Conservation (phyloP, 2,888 invertebrate species). For the Drosophila mimetica region DNA sequence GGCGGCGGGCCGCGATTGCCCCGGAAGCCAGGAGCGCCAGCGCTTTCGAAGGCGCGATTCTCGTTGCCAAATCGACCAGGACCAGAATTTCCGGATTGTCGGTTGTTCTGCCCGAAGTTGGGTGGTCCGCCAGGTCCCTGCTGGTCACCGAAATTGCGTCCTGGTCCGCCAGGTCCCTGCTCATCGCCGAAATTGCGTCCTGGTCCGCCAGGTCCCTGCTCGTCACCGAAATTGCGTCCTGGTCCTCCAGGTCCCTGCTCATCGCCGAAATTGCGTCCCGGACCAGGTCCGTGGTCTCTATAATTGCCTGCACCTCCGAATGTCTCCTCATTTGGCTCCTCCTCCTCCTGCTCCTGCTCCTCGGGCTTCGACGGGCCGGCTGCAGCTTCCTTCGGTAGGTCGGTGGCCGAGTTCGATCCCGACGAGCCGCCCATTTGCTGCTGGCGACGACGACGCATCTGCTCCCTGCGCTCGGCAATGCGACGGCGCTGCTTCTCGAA, state of each 20-base stretch:
- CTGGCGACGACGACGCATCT: constrained; percentile 88
- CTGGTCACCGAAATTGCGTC: too few species aligned
- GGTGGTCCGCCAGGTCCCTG: too few species aligned
- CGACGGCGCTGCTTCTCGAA: constrained; percentile 94
- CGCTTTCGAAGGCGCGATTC: neutral
- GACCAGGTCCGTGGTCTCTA: neutral
- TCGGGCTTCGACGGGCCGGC: neutral
- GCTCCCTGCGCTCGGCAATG: constrained; percentile 91
- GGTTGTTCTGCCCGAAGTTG: neutral
- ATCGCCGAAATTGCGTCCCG: neutral
- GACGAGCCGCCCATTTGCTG: constrained; percentile 33
- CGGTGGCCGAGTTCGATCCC: neutral
- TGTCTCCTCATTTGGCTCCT: neutral
- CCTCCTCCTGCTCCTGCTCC: neutral
- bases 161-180: too few species aligned
- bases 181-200: too few species aligned
- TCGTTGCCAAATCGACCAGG: neutral
- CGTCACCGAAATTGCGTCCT: neutral
- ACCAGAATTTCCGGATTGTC: neutral
- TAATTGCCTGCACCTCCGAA: neutral
- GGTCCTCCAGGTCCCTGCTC: neutral
- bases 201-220: too few species aligned
- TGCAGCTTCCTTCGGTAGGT: neutral
- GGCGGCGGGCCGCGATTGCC: constrained; percentile 6
- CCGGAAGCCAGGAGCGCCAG: neutral